Evolutionary conservation across 2,113 vertebrate species (phyloP).

Genomic region (Actinemys pallida): DNA sequence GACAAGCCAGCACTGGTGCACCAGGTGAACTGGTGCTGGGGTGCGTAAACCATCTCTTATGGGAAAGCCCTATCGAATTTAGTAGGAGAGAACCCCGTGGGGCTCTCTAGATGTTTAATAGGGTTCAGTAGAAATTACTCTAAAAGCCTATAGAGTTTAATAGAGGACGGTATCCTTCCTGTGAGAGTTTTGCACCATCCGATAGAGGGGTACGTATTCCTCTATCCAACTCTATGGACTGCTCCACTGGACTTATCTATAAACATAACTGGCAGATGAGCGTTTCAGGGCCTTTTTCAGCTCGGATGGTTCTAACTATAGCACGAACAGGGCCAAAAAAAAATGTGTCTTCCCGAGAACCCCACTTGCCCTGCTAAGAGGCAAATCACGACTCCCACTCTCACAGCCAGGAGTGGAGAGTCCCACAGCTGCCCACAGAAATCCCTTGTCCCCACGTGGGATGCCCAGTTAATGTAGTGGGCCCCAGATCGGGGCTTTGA

Average conservation of each 20-base stretch:
- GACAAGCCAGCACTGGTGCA: rapidly evolving
- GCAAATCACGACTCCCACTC: not conserved
- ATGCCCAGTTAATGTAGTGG: rapidly evolving
- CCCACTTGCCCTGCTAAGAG: rapidly evolving
- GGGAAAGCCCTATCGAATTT: not conserved
- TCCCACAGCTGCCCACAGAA: not conserved
- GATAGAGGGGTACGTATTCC: not conserved
- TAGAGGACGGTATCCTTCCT: not conserved
- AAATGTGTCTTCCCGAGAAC: rapidly evolving
- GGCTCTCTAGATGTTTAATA: not conserved
- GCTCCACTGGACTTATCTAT: not conserved
- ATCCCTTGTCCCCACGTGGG: not conserved
- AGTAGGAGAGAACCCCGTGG: not conserved
- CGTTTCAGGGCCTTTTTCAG: not conserved
- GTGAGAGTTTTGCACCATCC: not conserved
- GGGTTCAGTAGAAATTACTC: not conserved
- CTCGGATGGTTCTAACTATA: not conserved
- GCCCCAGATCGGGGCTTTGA: rapidly evolving
- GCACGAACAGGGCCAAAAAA: not conserved
- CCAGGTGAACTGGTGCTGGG: not conserved
- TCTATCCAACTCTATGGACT: not conserved
- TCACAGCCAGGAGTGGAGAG: not conserved
- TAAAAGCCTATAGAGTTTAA: rapidly evolving
- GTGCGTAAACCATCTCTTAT: not conserved
- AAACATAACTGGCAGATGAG: not conserved